Percentiles rank a stretch among this genome's conserved stretches.
Conservation (phyloP, 2,113 vertebrate species). For the Dasypus novemcinctus region DNA sequence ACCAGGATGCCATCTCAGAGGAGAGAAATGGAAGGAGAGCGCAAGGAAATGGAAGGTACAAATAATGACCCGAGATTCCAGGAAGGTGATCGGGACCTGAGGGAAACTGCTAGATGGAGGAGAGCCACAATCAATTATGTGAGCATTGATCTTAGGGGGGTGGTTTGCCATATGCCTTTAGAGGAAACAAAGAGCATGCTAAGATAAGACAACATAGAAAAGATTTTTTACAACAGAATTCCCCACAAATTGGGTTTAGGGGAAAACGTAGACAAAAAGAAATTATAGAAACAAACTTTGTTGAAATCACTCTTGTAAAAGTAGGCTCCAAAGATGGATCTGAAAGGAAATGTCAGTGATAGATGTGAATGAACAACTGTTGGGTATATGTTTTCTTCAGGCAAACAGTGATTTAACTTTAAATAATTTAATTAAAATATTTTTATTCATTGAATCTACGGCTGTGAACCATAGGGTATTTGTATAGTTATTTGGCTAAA, state of each 20-base stretch:
- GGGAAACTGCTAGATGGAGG: accelerated
- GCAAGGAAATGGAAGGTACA: accelerated
- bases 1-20: not conserved
- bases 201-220: not conserved
- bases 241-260: not conserved
- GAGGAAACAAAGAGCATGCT: not conserved
- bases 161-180: not conserved
- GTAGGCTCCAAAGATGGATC: not conserved
- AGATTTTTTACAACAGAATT: not conserved
- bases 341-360: not conserved
- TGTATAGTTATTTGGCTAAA: conserved; percentile 5
- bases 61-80: not conserved
- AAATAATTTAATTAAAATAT: not conserved
- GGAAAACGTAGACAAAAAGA: not conserved
- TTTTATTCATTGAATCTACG: not conserved
- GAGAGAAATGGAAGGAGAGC: not conserved
- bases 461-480: not conserved
- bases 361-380: not conserved
- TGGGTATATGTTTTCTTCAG: not conserved
- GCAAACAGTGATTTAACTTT: not conserved
- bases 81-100: not conserved
- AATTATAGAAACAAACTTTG: not conserved
- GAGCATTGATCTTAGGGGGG: not conserved
- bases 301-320: not conserved
- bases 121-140: not conserved